Conservation (phyloP, 2,113 vertebrate genomes). For the Brachirus orientalis region DNA sequence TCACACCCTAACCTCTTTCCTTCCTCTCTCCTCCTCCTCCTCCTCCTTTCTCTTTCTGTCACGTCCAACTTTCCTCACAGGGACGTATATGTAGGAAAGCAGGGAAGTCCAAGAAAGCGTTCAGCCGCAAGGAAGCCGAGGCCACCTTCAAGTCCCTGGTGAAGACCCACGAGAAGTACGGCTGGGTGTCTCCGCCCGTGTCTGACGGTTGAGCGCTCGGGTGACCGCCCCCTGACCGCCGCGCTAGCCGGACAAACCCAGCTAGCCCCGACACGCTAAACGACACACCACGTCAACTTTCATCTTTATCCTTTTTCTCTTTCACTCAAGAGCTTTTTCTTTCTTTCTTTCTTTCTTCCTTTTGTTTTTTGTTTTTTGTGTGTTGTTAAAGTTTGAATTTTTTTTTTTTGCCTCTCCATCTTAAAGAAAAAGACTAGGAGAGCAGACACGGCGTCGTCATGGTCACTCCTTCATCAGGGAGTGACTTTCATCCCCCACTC, state of each 20-base stretch:
- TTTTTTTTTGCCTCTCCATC: conserved; percentile 15
- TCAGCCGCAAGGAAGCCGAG: conserved; percentile 98
- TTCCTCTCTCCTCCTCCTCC: not conserved
- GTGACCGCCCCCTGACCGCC: conserved; percentile 6
- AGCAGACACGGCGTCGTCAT: conserved; percentile 25
- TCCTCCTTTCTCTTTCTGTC: no score
- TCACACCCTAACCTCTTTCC: conserved; percentile 1
- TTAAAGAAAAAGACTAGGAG: conserved; percentile 28
- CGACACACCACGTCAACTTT: conserved; percentile 72
- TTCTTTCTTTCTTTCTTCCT: not conserved
- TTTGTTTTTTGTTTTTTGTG: conserved; percentile 4
- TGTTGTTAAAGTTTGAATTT: conserved; percentile 4
- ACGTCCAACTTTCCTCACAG: conserved; percentile 80
- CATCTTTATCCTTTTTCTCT: conserved; percentile 51
- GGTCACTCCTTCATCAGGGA: no score
- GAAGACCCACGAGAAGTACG: conserved; percentile 99
- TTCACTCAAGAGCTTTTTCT: no score
- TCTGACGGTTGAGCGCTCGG: conserved; percentile 91
- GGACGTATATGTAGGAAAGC: conserved; percentile 99
- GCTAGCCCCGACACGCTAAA: conserved; percentile 69
- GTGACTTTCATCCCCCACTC: conserved; percentile 14
- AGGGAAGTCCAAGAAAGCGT: conserved; percentile 99
- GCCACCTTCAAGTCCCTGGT: conserved; percentile 99
- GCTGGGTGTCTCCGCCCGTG: conserved; percentile 97
- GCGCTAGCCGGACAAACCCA: conserved; percentile 58